A percentile compares a stretch with the other conserved stretches of the same genome.
Conservation (phyloP, 1,140 invertebrate species). For the Drosophila busckii region DNA sequence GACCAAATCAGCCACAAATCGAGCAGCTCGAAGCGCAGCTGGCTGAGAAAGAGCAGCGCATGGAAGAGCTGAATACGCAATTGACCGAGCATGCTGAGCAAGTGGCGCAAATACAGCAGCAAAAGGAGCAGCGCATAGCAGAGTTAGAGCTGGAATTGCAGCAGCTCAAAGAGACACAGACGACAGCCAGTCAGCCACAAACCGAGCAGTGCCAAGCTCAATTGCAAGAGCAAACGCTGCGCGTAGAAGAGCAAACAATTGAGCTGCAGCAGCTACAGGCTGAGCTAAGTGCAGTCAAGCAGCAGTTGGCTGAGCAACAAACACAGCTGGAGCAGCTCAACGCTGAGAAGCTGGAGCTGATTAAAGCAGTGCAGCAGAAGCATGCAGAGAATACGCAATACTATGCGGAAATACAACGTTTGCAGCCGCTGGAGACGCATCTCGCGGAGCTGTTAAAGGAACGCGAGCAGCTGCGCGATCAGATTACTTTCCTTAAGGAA, state of each 20-base stretch:
- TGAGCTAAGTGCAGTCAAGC: too few species aligned
- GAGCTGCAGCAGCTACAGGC: slow-evolving; percentile 5
- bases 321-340: slow-evolving; percentile 58
- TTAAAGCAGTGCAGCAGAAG: slow-evolving; percentile 87
- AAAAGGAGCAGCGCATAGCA: slow-evolving; percentile 14
- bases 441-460: slow-evolving; percentile 74
- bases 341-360: slow-evolving; percentile 85
- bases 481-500: slow-evolving; percentile 81
- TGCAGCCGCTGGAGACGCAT: slow-evolving; percentile 73
- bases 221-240: too few species aligned
- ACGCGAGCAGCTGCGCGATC: slow-evolving; percentile 80
- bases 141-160: too few species aligned
- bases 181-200: background rate
- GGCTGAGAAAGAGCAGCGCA: background rate
- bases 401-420: slow-evolving; percentile 89
- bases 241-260: slow-evolving; percentile 1
- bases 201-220: too few species aligned
- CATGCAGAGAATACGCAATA: slow-evolving; percentile 91
- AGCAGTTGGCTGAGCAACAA: background rate
- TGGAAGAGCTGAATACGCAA: background rate
- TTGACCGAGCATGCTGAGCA: slow-evolving; percentile 68
- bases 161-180: background rate
- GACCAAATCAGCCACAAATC: slow-evolving; percentile 14
- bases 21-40: slow-evolving; percentile 41
- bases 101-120: slow-evolving; percentile 17